Evolutionary conservation across 2,888 invertebrate genomes (phyloP).

Genomic region (Drosophila meridionalis): DNA sequence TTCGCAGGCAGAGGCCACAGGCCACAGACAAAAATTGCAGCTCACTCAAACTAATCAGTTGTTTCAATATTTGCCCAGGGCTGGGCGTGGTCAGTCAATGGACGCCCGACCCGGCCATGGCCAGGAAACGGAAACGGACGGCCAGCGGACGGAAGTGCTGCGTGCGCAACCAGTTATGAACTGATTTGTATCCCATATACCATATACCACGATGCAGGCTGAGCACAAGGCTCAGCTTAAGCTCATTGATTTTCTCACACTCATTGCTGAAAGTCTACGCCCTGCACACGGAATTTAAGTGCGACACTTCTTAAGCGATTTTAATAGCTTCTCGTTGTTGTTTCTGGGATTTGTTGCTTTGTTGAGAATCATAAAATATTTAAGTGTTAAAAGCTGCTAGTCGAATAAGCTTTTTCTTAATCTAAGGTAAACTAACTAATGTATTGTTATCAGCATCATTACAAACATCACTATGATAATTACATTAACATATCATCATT

Average conservation of each 20-base stretch:
- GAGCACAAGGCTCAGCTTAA: conserved; percentile 24
- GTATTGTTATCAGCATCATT: background rate
- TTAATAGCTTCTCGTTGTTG: conserved; percentile 23
- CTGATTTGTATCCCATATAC: conserved; percentile 27
- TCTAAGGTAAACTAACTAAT: background rate
- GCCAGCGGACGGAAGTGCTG: conserved; percentile 61
- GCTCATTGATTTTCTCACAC: conserved; percentile 74
- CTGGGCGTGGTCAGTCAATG: conserved; percentile 1
- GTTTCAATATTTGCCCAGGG: conserved; percentile 70
- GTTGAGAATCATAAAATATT: background rate
- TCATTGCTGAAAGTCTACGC: conserved; percentile 21
- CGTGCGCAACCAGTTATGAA: conserved; percentile 57
- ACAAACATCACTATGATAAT: background rate
- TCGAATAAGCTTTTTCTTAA: background rate
- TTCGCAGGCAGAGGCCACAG: background rate
- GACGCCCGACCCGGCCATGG: background rate
- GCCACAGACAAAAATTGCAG: conserved; percentile 36
- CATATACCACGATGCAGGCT: conserved; percentile 1
- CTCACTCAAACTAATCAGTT: conserved; percentile 75
- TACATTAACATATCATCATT: background rate
- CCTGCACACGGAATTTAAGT: conserved; percentile 12
- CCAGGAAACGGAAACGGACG: conserved; percentile 63
- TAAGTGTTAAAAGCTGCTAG: background rate
- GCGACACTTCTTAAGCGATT: conserved; percentile 26
- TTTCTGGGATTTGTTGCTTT: background rate